Percentiles rank a stretch among this genome's conserved stretches.
Evolutionary conservation across 1,140 invertebrate species (phyloP).

Genomic region (Aphis gossypii): DNA sequence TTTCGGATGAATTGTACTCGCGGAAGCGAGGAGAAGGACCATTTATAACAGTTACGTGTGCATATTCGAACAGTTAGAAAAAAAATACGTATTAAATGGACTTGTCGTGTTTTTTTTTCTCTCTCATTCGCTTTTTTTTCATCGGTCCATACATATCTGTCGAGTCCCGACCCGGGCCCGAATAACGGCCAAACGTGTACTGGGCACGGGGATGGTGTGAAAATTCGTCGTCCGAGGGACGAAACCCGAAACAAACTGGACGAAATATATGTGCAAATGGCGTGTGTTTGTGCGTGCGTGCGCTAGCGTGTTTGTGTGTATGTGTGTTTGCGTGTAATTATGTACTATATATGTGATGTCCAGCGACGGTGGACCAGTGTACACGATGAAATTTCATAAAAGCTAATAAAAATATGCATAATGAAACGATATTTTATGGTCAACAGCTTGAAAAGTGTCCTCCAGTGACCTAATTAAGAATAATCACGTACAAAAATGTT

Average conservation of each 20-base stretch:
- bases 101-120: conserved; percentile 39
- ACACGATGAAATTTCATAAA: background rate
- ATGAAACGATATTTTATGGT: conserved; percentile 55
- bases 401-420: conserved; percentile 50
- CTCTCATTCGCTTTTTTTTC: background rate
- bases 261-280: background rate
- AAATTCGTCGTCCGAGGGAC: background rate
- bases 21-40: background rate
- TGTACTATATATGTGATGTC: background rate
- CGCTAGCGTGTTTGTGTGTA: background rate
- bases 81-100: conserved; percentile 48
- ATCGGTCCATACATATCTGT: background rate
- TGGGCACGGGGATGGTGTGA: background rate
- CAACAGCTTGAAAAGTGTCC: conserved; percentile 48
- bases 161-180: background rate
- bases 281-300: background rate
- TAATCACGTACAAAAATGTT: conserved; percentile 53
- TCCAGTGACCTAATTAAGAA: conserved; percentile 55
- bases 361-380: background rate
- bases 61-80: background rate
- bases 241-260: background rate
- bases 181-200: background rate
- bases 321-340: background rate
- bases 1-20: background rate
- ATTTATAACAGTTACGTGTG: conserved; percentile 47